Percentiles rank a stretch among this genome's conserved stretches.
phyloP scores from a whole-genome alignment of 2,797 vertebrate species.

The Halcyon badia region DNA sequence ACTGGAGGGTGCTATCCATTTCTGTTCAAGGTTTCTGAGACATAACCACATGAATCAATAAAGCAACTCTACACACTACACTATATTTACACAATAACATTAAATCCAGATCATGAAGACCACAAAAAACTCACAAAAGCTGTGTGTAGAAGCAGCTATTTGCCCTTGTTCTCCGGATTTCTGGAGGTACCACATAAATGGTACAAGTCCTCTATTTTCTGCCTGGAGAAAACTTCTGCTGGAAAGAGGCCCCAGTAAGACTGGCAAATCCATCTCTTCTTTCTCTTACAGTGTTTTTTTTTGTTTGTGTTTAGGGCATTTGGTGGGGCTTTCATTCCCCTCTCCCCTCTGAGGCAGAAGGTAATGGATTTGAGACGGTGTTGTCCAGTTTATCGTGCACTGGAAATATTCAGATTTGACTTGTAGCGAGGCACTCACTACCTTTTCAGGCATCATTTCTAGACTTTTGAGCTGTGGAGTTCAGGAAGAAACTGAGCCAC shows the following conservation, averaged over 20 bases:
- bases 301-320: not conserved
- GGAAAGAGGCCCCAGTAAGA: not conserved
- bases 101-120: not conserved
- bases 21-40: not conserved
- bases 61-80: not conserved
- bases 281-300: not conserved
- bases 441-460: not conserved
- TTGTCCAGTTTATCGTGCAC: not conserved
- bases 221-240: not conserved
- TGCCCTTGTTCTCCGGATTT: not conserved
- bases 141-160: rapidly evolving
- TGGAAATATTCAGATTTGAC: not conserved
- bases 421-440: not conserved
- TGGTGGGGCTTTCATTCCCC: rapidly evolving
- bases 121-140: not conserved
- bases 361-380: not conserved
- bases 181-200: not conserved
- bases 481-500: not conserved
- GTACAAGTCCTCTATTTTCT: not conserved
- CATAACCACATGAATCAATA: not conserved
- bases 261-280: not conserved
- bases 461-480: not conserved
- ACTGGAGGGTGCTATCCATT: not conserved
- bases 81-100: not conserved
- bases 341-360: not conserved